Base-by-base conservation (phyloP, 2,888 invertebrate species). In the Andrena praecox region DNA sequence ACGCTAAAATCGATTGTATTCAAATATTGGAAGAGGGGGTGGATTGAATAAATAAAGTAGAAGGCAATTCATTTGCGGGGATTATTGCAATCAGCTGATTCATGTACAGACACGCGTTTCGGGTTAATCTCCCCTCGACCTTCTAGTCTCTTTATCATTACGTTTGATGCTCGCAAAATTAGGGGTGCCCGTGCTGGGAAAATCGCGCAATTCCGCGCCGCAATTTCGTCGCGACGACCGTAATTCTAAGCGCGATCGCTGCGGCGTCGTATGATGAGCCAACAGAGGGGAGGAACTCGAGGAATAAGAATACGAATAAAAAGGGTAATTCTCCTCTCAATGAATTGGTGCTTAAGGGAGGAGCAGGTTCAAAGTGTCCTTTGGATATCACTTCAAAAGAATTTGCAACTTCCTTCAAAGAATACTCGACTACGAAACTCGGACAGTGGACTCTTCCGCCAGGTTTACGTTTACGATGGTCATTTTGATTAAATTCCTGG, bases 101-200 rank as follows among this genome's bases (percentile, higher is more conserved):
- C 52, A 42, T 12, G 6, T 60, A 42, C 62, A 52, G 27, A 20
- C 80, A 42, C 48, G 2, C 16, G 3, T 5, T 16, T 5, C 16
- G 12, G 42, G 12, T 8, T 33, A 29, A 20, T 29, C 48, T 50
- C n/a, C 7, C 20, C 7, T 3, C 27, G 8, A 33, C 27, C 64
- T 60, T 59, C 31, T 33, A 60, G 71, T 66, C 63, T 77, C 63
- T 68, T 63, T 70, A 80, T 81, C 74, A 63, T 79, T 68, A 77
- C 50, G 52, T 50, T 35, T 63, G 62, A 16, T 50, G 31, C 24
- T 27, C 3, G 59, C 35, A 10, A 73, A 73, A 68, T 77, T 77
- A 72, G 50, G 64, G 76, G 29, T 62, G 42, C 27, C 56, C 85
- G n/a, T 73, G 69, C 83, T 73, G 88, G n/a, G 88, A 88, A 79